Percentiles rank a stretch among this genome's conserved stretches.
phyloP scores from a whole-genome alignment of 2,113 vertebrate genomes.

The Ctenomys sociabilis region DNA sequence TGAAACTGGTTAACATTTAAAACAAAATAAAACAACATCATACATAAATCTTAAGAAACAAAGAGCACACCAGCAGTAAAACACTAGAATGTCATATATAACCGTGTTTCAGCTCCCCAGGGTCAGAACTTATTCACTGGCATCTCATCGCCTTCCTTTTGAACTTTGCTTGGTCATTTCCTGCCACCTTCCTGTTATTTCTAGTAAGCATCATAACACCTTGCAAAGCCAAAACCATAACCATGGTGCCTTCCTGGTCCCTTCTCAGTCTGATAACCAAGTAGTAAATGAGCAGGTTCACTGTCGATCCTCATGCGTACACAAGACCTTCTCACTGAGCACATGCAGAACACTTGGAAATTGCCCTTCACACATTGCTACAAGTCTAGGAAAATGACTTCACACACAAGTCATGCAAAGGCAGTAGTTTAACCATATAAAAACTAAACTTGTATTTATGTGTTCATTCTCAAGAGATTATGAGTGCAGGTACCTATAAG shows the following conservation, averaged over 20 bases:
- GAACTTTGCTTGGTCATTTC: not conserved
- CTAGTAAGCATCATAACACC: rapidly evolving
- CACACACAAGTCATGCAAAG: not conserved
- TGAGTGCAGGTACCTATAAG: not conserved
- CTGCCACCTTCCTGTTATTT: not conserved
- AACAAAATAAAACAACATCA: not conserved
- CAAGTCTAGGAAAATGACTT: not conserved
- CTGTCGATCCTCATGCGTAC: rapidly evolving
- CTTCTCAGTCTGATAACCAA: rapidly evolving
- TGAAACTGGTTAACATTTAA: not conserved
- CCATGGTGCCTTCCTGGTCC: not conserved
- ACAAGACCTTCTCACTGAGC: not conserved
- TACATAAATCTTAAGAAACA: not conserved
- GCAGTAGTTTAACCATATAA: not conserved
- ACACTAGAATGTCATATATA: not conserved
- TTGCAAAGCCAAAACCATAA: not conserved
- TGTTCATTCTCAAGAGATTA: not conserved
- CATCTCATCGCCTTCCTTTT: not conserved
- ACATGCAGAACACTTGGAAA: not conserved
- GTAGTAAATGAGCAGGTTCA: not conserved
- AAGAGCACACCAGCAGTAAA: not conserved
- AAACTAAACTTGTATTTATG: not conserved
- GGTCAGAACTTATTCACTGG: not conserved
- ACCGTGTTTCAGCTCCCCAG: rapidly evolving
- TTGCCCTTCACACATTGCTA: not conserved